Percentiles rank a stretch among this genome's conserved stretches.
These are phyloP conservation scores for Drosophila carrolli DNA, from an alignment of 1,140 invertebrate species.

Conservation along the genomic window DNA sequence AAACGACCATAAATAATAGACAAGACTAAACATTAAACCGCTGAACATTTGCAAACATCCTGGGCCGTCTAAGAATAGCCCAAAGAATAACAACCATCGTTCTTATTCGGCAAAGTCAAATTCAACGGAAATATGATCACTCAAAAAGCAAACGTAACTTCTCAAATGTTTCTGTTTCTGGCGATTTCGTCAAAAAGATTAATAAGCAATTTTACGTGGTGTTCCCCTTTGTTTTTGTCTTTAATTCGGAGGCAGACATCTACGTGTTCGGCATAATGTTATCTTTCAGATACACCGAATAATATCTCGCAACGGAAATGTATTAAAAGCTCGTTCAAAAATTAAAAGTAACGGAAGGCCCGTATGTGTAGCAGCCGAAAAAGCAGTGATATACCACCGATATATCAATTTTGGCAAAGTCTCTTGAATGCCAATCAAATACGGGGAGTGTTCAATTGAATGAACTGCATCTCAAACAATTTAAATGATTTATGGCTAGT, in stretches of 20 bases:
- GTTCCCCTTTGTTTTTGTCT: conserved; percentile 7
- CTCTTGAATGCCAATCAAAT: conserved; percentile 6
- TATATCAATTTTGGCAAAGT: conserved; percentile 6
- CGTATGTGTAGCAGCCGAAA: conserved; percentile 17
- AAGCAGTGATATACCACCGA: conserved; percentile 6
- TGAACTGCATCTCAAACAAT: conserved; percentile 29
- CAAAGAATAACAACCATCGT: conserved; percentile 21
- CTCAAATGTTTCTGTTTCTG: conserved; percentile 49
- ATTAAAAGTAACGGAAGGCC: conserved; percentile 39
- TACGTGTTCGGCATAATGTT: conserved; percentile 71
- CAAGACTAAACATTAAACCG: conserved; percentile 39
- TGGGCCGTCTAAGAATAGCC: conserved; percentile 32
- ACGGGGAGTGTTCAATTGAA: conserved; percentile 31
- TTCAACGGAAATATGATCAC: conserved; percentile 33
- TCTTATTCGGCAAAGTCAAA: conserved; percentile 20
- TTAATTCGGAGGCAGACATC: conserved; percentile 18
- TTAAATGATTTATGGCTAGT: conserved; percentile 29
- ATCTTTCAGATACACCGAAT: conserved; percentile 36
- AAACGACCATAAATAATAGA: conserved; percentile 59
- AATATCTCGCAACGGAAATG: conserved; percentile 64
- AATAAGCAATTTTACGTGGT: conserved; percentile 61
- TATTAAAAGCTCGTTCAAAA: conserved; percentile 56
- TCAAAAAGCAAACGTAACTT: conserved; percentile 48
- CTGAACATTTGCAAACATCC: conserved; percentile 49
- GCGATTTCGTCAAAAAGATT: conserved; percentile 79